phyloP scores from a whole-genome alignment of 2,888 invertebrate species.

The Catocala sponsa region DNA sequence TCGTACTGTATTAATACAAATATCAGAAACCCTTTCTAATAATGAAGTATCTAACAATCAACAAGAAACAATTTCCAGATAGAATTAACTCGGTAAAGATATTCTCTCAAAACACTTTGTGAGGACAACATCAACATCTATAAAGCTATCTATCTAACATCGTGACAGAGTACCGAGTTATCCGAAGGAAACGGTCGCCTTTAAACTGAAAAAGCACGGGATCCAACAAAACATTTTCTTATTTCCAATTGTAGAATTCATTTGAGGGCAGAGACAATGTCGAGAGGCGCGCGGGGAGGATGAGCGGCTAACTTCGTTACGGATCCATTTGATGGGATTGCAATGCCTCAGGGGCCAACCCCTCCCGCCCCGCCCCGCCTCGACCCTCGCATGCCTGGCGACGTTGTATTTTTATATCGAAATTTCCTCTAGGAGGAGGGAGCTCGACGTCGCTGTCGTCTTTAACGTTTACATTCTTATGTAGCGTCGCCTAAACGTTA shows the following conservation, averaged over 20 bases:
- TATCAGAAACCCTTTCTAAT: conserved; percentile 21
- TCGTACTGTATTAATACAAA: no score
- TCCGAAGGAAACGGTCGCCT: conserved; percentile 81
- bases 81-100: conserved; percentile 62
- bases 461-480: conserved; percentile 88
- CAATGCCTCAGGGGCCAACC: conserved; percentile 87
- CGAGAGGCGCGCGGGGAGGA: conserved; percentile 87
- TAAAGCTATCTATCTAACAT: conserved; percentile 61
- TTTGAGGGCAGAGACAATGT: conserved; percentile 89
- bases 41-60: conserved; percentile 38
- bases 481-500: conserved; percentile 86
- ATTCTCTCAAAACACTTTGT: conserved; percentile 63
- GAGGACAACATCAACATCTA: conserved; percentile 38
- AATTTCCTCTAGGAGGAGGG: conserved; percentile 85
- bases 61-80: conserved; percentile 58
- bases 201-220: conserved; percentile 86
- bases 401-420: conserved; percentile 87
- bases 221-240: conserved; percentile 88
- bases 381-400: conserved; percentile 66
- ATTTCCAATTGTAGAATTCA: conserved; percentile 89
- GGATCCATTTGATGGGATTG: conserved; percentile 94
- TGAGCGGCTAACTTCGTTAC: conserved; percentile 92
- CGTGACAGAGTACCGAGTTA: conserved; percentile 70
- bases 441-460: conserved; percentile 80
- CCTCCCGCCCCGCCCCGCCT: conserved; percentile 56